Conservation (phyloP, 2,888 invertebrate species). For the Eupithecia centaureata region DNA sequence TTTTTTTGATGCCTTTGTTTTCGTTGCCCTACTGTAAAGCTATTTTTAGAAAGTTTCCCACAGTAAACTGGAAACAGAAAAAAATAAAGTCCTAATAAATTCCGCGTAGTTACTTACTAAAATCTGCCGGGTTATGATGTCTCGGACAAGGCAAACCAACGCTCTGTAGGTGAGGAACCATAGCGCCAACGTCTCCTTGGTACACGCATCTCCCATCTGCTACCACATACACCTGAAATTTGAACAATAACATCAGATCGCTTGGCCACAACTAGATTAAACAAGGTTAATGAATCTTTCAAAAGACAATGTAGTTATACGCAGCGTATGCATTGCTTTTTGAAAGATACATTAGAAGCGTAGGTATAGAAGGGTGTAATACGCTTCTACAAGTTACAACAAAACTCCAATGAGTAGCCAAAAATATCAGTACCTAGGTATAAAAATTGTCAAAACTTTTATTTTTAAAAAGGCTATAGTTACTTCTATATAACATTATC, state of each 20-base stretch:
- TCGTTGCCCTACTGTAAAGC: neutral
- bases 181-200: slow-evolving; percentile 85
- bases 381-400: no score
- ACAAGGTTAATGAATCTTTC: no score
- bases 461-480: no score
- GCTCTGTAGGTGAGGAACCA: slow-evolving; percentile 84
- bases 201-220: slow-evolving; percentile 86
- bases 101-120: slow-evolving; percentile 76
- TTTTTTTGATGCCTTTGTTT: neutral
- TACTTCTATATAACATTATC: no score
- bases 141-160: slow-evolving; percentile 85
- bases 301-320: no score
- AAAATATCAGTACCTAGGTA: no score
- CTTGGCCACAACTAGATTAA: no score
- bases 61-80: neutral
- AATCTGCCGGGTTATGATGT: slow-evolving; percentile 88
- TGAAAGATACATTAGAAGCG: no score
- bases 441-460: no score
- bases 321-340: no score
- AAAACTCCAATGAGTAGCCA: no score
- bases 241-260: neutral
- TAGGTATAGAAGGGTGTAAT: no score
- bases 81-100: neutral
- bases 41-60: neutral
- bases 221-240: slow-evolving; percentile 83